Conservation (phyloP, 1,140 invertebrate species). For the Belonocnema kinseyi region DNA sequence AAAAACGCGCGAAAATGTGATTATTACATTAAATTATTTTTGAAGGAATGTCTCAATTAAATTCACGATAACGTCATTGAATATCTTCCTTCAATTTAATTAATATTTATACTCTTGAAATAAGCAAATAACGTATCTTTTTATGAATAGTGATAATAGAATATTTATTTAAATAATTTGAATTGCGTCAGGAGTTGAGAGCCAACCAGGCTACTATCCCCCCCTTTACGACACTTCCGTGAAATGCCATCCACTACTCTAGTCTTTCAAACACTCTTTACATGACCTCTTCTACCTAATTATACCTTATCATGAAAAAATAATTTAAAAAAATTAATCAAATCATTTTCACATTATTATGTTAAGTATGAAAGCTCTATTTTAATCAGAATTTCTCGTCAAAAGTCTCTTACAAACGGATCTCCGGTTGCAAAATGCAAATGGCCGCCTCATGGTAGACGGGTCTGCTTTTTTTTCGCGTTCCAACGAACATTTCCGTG, state of each 20-base stretch:
- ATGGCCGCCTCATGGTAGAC: constrained; percentile 58
- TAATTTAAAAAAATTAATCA: not conserved
- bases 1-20: no score
- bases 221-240: not conserved
- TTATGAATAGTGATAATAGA: not conserved
- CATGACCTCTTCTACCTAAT: not conserved
- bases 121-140: not conserved
- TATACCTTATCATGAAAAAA: not conserved
- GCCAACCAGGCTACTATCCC: no score
- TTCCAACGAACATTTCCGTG: constrained; percentile 29
- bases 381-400: no score
- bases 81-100: not conserved
- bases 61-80: not conserved
- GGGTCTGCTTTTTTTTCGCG: constrained; percentile 46
- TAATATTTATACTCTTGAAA: not conserved
- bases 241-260: constrained; percentile 19
- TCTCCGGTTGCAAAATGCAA: constrained; percentile 50
- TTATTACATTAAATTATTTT: no score
- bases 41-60: no score
- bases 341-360: not conserved
- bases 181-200: no score
- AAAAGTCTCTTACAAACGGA: not conserved
- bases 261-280: not conserved
- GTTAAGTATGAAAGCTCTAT: not conserved
- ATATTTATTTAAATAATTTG: no score